phyloP scores from a whole-genome alignment of 2,888 invertebrate species.

The Drosophila prolongata region DNA sequence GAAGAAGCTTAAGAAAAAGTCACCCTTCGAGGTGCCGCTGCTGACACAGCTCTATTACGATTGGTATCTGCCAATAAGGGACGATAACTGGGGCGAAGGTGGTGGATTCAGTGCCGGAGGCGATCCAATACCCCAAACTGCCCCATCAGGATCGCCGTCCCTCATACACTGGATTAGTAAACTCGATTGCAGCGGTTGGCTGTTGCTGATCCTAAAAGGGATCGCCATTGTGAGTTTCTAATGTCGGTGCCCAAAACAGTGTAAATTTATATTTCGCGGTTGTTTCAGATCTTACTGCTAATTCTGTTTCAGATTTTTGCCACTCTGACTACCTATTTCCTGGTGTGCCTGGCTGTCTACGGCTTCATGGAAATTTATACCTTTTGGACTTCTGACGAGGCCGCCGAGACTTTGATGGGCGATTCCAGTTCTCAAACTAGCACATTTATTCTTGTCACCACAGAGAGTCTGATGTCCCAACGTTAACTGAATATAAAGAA shows the following conservation, averaged over 20 bases:
- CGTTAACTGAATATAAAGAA: slow-evolving; percentile 13
- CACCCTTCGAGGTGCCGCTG: slow-evolving; percentile 20
- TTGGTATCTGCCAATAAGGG: slow-evolving; percentile 57
- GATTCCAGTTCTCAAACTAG: slow-evolving; percentile 40
- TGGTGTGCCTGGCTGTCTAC: slow-evolving; percentile 67
- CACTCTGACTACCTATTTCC: slow-evolving; percentile 64
- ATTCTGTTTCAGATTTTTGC: slow-evolving; percentile 74
- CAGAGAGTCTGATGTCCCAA: slow-evolving; percentile 62
- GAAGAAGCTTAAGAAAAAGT: slow-evolving; percentile 25
- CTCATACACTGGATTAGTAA: slow-evolving; percentile 9
- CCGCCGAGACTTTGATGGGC: slow-evolving; percentile 8
- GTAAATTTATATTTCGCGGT: slow-evolving; percentile 12
- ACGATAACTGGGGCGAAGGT: slow-evolving; percentile 4
- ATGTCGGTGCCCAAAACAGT: slow-evolving; percentile 4
- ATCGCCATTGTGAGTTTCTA: slow-evolving; percentile 57
- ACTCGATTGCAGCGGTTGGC: slow-evolving; percentile 10
- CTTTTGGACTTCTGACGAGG: slow-evolving; percentile 14
- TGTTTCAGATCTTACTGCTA: slow-evolving; percentile 66
- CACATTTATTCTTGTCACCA: slow-evolving; percentile 42
- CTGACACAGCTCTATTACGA: slow-evolving; percentile 53
- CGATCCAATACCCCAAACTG: slow-evolving; percentile 1
- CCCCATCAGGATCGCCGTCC: slow-evolving; percentile 15
- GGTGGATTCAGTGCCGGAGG: neutral
- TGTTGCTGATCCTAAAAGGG: slow-evolving; percentile 21
- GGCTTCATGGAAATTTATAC: slow-evolving; percentile 56